A percentile compares a stretch with the other conserved stretches of the same genome.
phyloP scores from a whole-genome alignment of 2,113 vertebrate genomes.

The Colinus virginianus region DNA sequence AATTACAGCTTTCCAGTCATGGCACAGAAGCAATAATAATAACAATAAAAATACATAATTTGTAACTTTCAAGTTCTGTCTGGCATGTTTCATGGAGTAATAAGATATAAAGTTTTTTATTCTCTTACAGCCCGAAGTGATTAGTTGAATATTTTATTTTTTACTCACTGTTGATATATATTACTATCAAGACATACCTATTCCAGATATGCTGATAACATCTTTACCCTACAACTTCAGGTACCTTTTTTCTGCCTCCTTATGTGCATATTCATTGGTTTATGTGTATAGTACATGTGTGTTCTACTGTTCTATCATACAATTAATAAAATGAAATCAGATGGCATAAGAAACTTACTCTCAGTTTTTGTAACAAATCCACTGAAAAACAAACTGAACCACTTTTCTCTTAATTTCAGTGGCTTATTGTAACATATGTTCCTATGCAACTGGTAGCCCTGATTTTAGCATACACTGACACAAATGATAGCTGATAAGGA shows the following conservation, averaged over 20 bases:
- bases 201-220: not conserved
- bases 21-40: not conserved
- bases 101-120: not conserved
- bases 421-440: constrained; percentile 81
- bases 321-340: not conserved
- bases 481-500: constrained; percentile 85
- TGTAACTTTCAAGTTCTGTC: not conserved
- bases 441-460: constrained; percentile 56
- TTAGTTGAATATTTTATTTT: not conserved
- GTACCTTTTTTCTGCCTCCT: not conserved
- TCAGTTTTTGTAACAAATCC: not conserved
- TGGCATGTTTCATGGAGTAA: not conserved
- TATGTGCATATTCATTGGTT: not conserved
- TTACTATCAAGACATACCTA: no score
- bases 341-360: not conserved
- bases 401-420: constrained; percentile 45
- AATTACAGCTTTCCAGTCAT: not conserved
- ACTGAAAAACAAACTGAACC: not conserved
- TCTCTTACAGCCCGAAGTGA: not conserved
- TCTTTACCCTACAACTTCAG: not conserved
- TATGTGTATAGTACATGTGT: not conserved
- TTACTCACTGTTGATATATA: not conserved
- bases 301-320: not conserved
- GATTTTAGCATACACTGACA: constrained; percentile 79
- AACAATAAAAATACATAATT: not conserved